A percentile compares a stretch with the other conserved stretches of the same genome.
These are phyloP conservation scores for Hanleya hanleyi DNA, from an alignment of 2,888 invertebrate genomes.

Conservation along the genomic window DNA sequence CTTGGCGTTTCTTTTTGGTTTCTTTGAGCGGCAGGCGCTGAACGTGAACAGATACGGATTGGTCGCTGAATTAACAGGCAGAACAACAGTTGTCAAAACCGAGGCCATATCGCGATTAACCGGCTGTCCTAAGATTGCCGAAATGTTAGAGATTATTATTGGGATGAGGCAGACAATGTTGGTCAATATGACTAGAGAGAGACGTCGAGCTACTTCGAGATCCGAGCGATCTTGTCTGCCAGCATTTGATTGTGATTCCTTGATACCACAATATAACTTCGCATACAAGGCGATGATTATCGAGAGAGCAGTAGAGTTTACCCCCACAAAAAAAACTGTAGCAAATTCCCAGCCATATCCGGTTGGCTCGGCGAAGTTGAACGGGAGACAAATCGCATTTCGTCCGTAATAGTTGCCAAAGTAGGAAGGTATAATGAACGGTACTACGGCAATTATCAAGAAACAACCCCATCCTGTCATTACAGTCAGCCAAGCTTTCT, in stretches of 20 bases:
- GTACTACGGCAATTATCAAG: not conserved
- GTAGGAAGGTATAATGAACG: not conserved
- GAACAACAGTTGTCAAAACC: slow-evolving; percentile 21
- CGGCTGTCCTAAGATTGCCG: not conserved
- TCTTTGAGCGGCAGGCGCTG: too few species aligned
- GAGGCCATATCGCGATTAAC: not conserved
- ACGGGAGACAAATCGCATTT: not conserved
- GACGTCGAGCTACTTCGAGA: not conserved
- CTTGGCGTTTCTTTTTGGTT: too few species aligned
- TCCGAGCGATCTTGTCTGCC: not conserved
- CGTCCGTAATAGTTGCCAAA: not conserved
- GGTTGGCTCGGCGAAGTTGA: not conserved
- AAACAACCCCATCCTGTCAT: not conserved
- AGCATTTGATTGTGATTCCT: not conserved
- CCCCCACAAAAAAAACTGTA: not conserved
- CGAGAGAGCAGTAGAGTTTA: not conserved
- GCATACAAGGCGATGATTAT: not conserved
- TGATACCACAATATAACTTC: not conserved
- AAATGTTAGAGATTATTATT: not conserved
- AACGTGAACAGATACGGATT: slow-evolving; percentile 49
- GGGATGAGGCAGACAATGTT: slow-evolving; percentile 3
- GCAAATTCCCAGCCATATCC: not conserved
- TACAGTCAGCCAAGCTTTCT: not conserved
- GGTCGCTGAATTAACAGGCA: slow-evolving; percentile 46
- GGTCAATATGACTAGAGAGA: not conserved